Percentiles rank a stretch among this genome's conserved stretches.
Conservation (phyloP, 2,888 invertebrate genomes). For the Amphipyra tragopoginis region DNA sequence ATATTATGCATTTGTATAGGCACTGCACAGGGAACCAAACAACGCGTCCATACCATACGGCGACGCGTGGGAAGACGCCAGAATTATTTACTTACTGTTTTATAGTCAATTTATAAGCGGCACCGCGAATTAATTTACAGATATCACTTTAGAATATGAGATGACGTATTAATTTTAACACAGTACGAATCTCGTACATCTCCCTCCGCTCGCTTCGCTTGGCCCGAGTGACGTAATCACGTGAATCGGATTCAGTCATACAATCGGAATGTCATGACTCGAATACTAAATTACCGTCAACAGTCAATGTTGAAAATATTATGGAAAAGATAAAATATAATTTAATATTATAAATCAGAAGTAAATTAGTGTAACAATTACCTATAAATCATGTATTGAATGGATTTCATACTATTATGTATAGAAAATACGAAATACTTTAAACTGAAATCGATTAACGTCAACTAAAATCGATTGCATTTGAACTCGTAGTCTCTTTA, state of each 20-base stretch:
- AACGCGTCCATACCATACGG: slow-evolving; percentile 76
- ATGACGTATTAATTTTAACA: slow-evolving; percentile 87
- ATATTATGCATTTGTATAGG: slow-evolving; percentile 88
- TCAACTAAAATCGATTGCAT: slow-evolving; percentile 16
- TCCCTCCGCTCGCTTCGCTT: slow-evolving; percentile 82
- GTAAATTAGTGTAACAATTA: not conserved
- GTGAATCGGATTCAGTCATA: slow-evolving; percentile 54
- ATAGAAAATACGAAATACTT: not conserved
- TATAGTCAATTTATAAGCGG: slow-evolving; percentile 68
- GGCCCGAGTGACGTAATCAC: slow-evolving; percentile 79
- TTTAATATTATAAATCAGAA: not conserved
- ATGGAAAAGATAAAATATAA: not conserved
- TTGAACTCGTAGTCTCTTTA: slow-evolving; percentile 9
- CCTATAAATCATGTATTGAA: too few relatives aligned
- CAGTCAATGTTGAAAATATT: not conserved
- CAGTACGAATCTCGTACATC: slow-evolving; percentile 83
- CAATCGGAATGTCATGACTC: slow-evolving; percentile 43
- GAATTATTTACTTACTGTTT: slow-evolving; percentile 80
- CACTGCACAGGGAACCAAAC: slow-evolving; percentile 84
- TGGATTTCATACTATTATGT: not conserved
- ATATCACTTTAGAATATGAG: slow-evolving; percentile 77
- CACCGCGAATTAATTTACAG: slow-evolving; percentile 69
- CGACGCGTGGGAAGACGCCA: slow-evolving; percentile 58
- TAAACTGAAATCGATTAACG: slow-evolving; percentile 3
- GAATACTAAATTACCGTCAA: slow-evolving; percentile 16